These are phyloP conservation scores for Centropus bengalensis DNA, from an alignment of 2,113 vertebrate genomes.

Conservation along the genomic window DNA sequence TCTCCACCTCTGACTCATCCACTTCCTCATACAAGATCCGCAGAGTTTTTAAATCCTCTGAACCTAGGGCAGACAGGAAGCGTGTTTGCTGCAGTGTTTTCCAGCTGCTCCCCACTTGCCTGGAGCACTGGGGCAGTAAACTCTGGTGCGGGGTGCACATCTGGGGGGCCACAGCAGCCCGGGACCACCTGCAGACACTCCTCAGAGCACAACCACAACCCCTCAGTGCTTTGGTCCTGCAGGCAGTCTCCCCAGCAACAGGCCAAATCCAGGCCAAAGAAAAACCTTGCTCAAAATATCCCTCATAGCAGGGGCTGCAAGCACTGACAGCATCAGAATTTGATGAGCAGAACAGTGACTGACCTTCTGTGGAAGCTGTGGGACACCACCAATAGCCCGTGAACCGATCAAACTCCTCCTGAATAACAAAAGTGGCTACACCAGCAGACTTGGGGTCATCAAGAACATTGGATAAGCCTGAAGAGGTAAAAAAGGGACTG, in stretches of 20 bases:
- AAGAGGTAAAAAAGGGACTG: not conserved
- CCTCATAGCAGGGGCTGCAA: not conserved
- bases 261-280: not conserved
- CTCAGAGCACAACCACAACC: not conserved
- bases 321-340: not conserved
- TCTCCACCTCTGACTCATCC: constrained; percentile 94
- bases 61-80: constrained; percentile 62
- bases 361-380: constrained; percentile 86
- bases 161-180: not conserved
- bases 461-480: constrained; percentile 90
- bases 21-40: constrained; percentile 94
- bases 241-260: not conserved
- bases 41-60: constrained; percentile 84
- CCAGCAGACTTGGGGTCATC: constrained; percentile 95
- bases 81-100: not conserved
- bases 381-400: constrained; percentile 98
- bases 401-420: constrained; percentile 97
- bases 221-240: not conserved
- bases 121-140: not conserved
- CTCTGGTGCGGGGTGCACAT: not conserved
- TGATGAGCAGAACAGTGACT: not conserved
- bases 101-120: not conserved
- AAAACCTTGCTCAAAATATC: not conserved
- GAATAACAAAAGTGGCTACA: constrained; percentile 96
- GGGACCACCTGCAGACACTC: not conserved